A percentile compares a stretch with the other conserved stretches of the same genome.
phyloP scores from a whole-genome alignment of 2,113 vertebrate species.

The Calyptomena viridis region DNA sequence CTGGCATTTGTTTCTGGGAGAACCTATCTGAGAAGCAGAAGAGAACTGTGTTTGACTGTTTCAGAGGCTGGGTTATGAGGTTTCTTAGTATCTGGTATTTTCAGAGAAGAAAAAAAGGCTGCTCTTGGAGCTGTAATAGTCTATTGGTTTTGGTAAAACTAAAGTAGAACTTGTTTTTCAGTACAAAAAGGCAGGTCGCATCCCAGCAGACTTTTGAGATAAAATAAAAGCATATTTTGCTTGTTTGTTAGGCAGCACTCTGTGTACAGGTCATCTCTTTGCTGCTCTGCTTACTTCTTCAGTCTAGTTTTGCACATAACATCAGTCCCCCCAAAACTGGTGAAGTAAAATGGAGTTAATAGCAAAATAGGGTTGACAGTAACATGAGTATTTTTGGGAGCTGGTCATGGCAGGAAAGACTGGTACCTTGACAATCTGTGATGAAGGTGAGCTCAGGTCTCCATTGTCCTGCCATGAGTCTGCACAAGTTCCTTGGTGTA shows the following conservation, averaged over 20 bases:
- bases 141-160: not conserved
- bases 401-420: not conserved
- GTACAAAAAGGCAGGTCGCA: not conserved
- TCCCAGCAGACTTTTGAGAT: not conserved
- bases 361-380: not conserved
- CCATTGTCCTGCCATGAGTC: not conserved
- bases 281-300: not conserved
- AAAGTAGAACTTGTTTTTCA: not conserved
- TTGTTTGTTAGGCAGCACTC: not conserved
- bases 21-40: not conserved
- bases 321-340: not conserved
- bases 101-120: not conserved
- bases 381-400: not conserved
- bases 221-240: not conserved
- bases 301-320: not conserved
- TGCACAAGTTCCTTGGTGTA: not conserved
- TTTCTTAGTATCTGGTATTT: not conserved
- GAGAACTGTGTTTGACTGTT: not conserved
- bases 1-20: not conserved
- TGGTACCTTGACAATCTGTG: not conserved
- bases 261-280: not conserved
- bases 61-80: not conserved
- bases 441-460: not conserved
- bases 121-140: not conserved
- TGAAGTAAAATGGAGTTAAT: not conserved